These are phyloP conservation scores for Perca fluviatilis DNA, from an alignment of 2,113 vertebrate genomes.

Conservation along the genomic window DNA sequence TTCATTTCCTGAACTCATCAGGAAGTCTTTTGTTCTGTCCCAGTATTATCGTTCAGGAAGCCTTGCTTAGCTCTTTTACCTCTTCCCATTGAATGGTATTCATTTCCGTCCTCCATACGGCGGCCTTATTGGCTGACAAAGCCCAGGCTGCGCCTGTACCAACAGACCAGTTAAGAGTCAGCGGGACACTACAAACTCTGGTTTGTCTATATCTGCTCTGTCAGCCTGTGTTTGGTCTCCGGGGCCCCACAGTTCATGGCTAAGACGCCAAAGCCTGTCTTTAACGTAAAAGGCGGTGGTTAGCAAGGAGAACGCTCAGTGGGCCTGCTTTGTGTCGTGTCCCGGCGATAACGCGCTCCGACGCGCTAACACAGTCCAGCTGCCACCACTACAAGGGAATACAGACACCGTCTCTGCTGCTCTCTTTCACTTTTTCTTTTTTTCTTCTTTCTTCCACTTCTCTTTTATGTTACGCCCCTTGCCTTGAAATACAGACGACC, in stretches of 20 bases:
- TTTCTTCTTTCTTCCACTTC: neutral
- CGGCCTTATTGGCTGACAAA: slow-evolving; percentile 51
- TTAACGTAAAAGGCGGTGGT: slow-evolving; percentile 45
- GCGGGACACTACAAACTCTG: slow-evolving; percentile 36
- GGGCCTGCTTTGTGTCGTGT: slow-evolving; percentile 70
- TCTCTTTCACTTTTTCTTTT: slow-evolving; percentile 8
- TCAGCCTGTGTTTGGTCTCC: slow-evolving; percentile 69
- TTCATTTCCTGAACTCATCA: slow-evolving; percentile 44
- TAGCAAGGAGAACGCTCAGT: slow-evolving; percentile 32
- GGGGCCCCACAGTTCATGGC: slow-evolving; percentile 57
- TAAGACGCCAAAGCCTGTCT: slow-evolving; percentile 69
- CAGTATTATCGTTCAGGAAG: slow-evolving; percentile 14
- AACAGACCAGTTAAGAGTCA: slow-evolving; percentile 31
- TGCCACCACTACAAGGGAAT: slow-evolving; percentile 47
- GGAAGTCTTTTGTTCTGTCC: slow-evolving; percentile 41
- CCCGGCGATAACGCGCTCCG: slow-evolving; percentile 55
- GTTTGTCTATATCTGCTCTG: slow-evolving; percentile 47
- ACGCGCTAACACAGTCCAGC: slow-evolving; percentile 74
- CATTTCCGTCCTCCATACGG: slow-evolving; percentile 31
- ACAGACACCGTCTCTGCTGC: slow-evolving; percentile 40
- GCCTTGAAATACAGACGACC: slow-evolving; percentile 26
- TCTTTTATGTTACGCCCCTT: slow-evolving; percentile 13
- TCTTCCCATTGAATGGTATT: slow-evolving; percentile 36
- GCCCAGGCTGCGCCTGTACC: slow-evolving; percentile 48
- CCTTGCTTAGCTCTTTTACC: neutral